Base-by-base conservation (phyloP, 2,797 vertebrate genomes). In the Hydrolagus colliei region DNA sequence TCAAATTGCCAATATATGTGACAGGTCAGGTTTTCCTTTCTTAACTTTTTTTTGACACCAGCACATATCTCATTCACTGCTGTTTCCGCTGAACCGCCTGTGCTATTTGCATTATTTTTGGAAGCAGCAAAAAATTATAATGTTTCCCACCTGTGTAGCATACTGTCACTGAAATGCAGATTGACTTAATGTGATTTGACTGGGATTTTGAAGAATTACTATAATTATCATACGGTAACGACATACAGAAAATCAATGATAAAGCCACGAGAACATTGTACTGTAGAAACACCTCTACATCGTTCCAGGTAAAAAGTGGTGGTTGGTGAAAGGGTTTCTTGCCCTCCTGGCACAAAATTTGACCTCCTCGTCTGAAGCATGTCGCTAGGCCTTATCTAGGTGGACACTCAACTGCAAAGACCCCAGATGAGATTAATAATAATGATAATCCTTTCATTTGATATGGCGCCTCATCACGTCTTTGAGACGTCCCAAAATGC, bases 161-260 rank as follows among this genome's bases (percentile, higher is more conserved):
- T n/a, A 77, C 41, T 61, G 52, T 61, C 41, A 52, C 52, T 77
- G 61, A 77, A 77, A 77, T 20, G 11, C 75, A 61, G 52, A 52
- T 52, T 1, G 6, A 52, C 41, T 1, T 52, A 52, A 52, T 52
- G 75, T 16, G 59, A 52, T 18, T 77, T 10, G 61, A 61, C 12
- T 20, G 75, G 3, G 18, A 77, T 61, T 77, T 41, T n/a, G 52
- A 41, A 77, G 61, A 77, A 77, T 77, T 16, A n/a, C 61, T 41
- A 77, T 77, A 77, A 61, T 77, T 77, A 77, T 59, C n/a, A 77
- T 41, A 12, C 59, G 61, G 52, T 61, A 77, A 61, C 11, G 41
- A 77, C 41, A 5, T 59, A 52, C 61, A 77, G 75, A 77, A 77
- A 61, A 16, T 77, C 75, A 77, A 77, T 59, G 75, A 20, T n/a